Conservation (phyloP, 1,140 invertebrate species). For the Meteorus sp. region DNA sequence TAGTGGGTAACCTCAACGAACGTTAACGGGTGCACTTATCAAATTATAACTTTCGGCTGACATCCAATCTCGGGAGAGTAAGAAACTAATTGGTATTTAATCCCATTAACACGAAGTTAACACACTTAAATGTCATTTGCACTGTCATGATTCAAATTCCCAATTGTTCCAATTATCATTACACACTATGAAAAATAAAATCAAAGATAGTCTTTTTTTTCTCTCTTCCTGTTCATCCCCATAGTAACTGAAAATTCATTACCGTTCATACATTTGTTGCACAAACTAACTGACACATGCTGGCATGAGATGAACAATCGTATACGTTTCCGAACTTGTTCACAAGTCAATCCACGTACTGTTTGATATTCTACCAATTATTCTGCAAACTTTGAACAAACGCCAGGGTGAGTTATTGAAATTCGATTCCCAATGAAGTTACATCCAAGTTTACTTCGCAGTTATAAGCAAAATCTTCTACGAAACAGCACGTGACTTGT, state of each 20-base stretch:
- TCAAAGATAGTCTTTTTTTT: too few relatives aligned
- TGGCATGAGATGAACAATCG: too few relatives aligned
- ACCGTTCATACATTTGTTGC: too few relatives aligned
- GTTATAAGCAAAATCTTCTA: too few relatives aligned
- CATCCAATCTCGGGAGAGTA: conserved; percentile 39
- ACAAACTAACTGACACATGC: too few relatives aligned
- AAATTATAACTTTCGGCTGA: conserved; percentile 43
- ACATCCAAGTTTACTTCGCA: neutral
- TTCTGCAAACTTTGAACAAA: neutral
- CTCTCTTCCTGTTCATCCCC: too few relatives aligned
- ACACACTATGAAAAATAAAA: neutral
- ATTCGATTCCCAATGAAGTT: neutral
- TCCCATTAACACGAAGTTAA: conserved; percentile 43
- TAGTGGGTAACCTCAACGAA: conserved; percentile 5
- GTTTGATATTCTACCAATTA: neutral
- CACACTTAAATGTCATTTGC: conserved; percentile 24
- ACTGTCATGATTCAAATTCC: conserved; percentile 4
- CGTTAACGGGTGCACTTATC: conserved; percentile 28
- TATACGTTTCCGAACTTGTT: too few relatives aligned
- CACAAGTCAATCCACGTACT: too few relatives aligned
- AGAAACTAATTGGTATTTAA: conserved; percentile 49
- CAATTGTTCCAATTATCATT: conserved; percentile 1
- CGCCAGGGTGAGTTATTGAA: neutral
- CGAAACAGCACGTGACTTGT: conserved; percentile 3
- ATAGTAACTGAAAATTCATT: too few relatives aligned